A percentile compares a stretch with the other conserved stretches of the same genome.
These are phyloP conservation scores for Ethmia dodecea DNA, from an alignment of 2,888 invertebrate genomes.

Conservation along the genomic window DNA sequence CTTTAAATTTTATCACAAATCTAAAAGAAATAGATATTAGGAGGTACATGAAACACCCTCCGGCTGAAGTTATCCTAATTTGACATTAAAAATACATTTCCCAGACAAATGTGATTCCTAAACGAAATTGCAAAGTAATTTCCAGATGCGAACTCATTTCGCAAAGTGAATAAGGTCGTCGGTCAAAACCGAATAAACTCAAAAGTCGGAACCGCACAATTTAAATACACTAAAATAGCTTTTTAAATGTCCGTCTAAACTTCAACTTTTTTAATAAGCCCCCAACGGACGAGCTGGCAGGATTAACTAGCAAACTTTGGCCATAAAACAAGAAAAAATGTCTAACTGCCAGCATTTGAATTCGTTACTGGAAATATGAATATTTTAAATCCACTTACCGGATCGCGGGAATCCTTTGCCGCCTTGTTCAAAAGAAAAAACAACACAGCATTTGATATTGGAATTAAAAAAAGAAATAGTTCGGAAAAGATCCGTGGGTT, in stretches of 20 bases:
- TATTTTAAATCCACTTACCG: conserved; percentile 37
- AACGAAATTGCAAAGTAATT: conserved; percentile 7
- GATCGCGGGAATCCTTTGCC: conserved; percentile 22
- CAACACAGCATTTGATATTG: conserved; percentile 36
- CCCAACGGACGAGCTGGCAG: conserved; percentile 27
- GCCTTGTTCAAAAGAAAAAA: conserved; percentile 25
- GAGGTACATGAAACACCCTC: no score
- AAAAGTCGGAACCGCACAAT: conserved; percentile 18
- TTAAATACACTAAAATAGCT: conserved; percentile 38
- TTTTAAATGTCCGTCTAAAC: conserved; percentile 42
- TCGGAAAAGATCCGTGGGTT: conserved; percentile 16
- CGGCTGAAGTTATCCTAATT: no score
- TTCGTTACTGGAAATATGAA: conserved; percentile 28
- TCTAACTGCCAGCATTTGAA: conserved; percentile 31
- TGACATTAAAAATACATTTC: conserved; percentile 9
- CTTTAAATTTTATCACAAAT: no score
- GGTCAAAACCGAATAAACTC: conserved; percentile 13
- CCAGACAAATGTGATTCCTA: conserved; percentile 2
- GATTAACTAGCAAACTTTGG: conserved; percentile 52
- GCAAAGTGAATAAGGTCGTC: conserved; percentile 6
- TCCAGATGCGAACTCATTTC: conserved; percentile 3
- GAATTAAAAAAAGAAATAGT: conserved; percentile 24
- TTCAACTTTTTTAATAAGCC: conserved; percentile 64
- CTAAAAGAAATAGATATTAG: no score
- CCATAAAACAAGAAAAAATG: conserved; percentile 39